Evolutionary conservation across 2,113 vertebrate genomes (phyloP), one percentile per base, ranked within the genome.

Genomic region (Campylomormyrus numenius): DNA sequence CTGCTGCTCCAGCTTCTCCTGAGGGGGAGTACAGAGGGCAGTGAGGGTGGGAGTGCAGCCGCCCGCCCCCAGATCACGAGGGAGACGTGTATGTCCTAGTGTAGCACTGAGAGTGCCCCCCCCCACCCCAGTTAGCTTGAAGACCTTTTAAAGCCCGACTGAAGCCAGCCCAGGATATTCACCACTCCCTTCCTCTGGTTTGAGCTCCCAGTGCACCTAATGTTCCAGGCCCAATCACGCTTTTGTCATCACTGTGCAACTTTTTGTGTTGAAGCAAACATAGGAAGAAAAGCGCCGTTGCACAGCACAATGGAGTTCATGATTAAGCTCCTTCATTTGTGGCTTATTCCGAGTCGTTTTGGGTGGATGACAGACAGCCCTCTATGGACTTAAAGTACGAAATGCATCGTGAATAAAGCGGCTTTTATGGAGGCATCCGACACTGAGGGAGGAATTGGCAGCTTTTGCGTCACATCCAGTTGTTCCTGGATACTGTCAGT

Each of bases 1-100:
- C 83, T 99, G 98, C 92, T 97, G 97, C 93, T 99, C 98, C 91
- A 99, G 95, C 91, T 99, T 99, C 94, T 99, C 98, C 98, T 99
- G 92, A 70, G 91, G 92, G 19, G 88, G 24, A 85, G 13, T 19
- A 24, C 70, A 77, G 31, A 77, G 31, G 70, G 31, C 15, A 77
- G 70, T 42, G 70, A 42, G 70, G 35, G 70, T 19, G 31, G 35
- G 31, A 2, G 70, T 1, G 19, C 31, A 17, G 35, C n/a, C 13
- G 3, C 70, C 13, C 3, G 8, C 66, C 66, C 31, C 66, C 31
- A 31, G 31, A 35, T 17, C 70, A 35, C 4, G 13, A 74, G 11
- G 66, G 35, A 77, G 62, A 17, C 0, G 70, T 70, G 62, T 1
- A 11, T 31, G 31, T 31, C 31, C 70, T 39, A 39, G 27, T 77